phyloP scores from a whole-genome alignment of 2,888 invertebrate genomes.

The Stenichneumon culpator region DNA sequence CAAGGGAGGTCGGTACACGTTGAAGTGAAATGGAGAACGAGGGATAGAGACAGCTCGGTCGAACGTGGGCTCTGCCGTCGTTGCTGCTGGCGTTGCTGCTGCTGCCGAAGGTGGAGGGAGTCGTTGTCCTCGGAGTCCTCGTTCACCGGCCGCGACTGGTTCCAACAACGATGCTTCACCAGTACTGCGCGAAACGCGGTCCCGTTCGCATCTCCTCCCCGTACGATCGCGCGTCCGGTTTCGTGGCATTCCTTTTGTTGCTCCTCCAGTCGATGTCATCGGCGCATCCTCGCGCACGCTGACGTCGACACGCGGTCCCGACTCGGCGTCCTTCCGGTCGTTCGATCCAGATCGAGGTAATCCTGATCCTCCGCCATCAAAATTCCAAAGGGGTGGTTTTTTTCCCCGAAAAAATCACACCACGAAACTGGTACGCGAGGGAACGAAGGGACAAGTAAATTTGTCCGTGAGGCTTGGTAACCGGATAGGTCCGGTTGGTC shows the following conservation, averaged over 20 bases:
- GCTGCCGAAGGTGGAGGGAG: slow-evolving; percentile 74
- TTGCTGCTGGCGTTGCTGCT: slow-evolving; percentile 53
- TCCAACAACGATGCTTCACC: slow-evolving; percentile 67
- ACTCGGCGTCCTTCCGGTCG: not conserved
- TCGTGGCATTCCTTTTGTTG: slow-evolving; percentile 7
- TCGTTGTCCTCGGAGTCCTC: slow-evolving; percentile 81
- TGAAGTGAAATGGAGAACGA: slow-evolving; percentile 36
- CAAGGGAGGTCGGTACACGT: slow-evolving; percentile 45
- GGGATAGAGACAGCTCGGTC: slow-evolving; percentile 56
- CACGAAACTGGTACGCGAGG: not conserved
- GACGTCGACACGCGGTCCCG: not conserved
- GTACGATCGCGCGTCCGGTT: slow-evolving; percentile 5
- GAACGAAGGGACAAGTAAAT: not conserved
- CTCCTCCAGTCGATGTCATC: not conserved
- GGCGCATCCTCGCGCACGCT: not conserved
- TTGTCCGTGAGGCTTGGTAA: not conserved
- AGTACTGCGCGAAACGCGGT: slow-evolving; percentile 80
- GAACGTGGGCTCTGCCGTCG: slow-evolving; percentile 51
- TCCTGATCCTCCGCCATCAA: not conserved
- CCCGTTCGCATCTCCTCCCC: slow-evolving; percentile 64
- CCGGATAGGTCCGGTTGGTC: not conserved
- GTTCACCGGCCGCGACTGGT: slow-evolving; percentile 76
- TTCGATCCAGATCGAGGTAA: not conserved
- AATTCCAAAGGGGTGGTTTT: not conserved
- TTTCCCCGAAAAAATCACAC: not conserved